Conservation (phyloP, 2,888 invertebrate genomes). For the Eutolmus rufibarbis region DNA sequence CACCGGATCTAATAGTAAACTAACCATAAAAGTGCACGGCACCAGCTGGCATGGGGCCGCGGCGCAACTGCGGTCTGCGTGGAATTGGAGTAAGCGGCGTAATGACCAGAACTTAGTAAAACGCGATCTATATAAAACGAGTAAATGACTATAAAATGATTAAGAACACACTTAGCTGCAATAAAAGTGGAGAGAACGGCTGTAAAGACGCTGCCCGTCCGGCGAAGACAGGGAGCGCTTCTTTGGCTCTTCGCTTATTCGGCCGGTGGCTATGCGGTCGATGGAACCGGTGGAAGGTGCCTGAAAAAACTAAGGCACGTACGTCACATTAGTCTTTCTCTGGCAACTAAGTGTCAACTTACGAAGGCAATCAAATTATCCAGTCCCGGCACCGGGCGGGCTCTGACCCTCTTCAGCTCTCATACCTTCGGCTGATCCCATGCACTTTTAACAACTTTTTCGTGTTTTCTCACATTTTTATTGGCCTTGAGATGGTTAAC, state of each 20-base stretch:
- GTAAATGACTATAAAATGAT: conserved; percentile 45
- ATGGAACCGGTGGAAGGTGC: not conserved
- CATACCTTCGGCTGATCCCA: not conserved
- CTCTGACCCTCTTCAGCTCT: not conserved
- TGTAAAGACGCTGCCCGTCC: not conserved
- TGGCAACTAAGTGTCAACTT: conserved; percentile 31
- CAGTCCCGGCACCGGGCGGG: not conserved
- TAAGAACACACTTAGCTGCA: conserved; percentile 44
- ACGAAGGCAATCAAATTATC: conserved; percentile 29
- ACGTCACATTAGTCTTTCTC: conserved; percentile 11
- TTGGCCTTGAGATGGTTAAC: not conserved
- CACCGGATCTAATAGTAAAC: conserved; percentile 32
- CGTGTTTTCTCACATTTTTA: not conserved
- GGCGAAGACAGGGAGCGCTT: not conserved
- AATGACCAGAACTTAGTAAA: conserved; percentile 38
- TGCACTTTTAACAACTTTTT: not conserved
- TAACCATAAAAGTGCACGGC: conserved; percentile 15
- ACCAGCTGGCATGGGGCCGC: not conserved
- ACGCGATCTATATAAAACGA: conserved; percentile 32
- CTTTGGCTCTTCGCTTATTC: not conserved
- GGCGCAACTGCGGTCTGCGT: not conserved
- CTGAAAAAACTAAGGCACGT: conserved; percentile 29
- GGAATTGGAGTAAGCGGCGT: not conserved
- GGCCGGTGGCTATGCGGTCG: not conserved
- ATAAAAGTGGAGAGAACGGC: conserved; percentile 41